Base-by-base conservation (phyloP, 2,797 vertebrate species). In the Characodon lateralis region DNA sequence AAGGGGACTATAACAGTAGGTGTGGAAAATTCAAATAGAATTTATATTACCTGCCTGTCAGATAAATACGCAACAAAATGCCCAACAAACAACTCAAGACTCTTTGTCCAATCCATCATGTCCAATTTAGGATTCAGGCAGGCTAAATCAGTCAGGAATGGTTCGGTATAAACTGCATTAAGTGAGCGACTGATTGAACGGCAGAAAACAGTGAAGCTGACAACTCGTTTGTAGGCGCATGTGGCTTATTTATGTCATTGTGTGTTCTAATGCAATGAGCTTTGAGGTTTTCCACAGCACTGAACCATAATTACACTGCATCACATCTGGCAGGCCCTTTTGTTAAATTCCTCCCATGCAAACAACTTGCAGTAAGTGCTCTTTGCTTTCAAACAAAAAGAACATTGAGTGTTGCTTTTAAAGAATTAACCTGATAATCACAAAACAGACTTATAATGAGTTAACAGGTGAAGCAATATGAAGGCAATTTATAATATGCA, bases 81-180 rank as follows among this genome's bases (percentile, higher is more conserved):
- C 53, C 53, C 65, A 46, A 65, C 75, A 46, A 51, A 59, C 14
- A 48, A 65, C 51, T 74, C 41, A 22, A 41, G 13, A 28, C n/a
- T 59, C n/a, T 59, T 59, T 59, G 58, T 59, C 58, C 58, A 28
- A 18, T 28, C 58, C n/a, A 85, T 90, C 83, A 87, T 61, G 80
- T 83, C 83, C 74, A 73, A 77, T 86, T 61, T 73, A 85, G 79
- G 76, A 80, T 79, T 83, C 61, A 83, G 70, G 65, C 61, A 66
- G 72, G 72, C 41, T 87, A 85, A 89, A 89, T 82, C 69, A 88
- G 82, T 84, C 65, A 73, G 83, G 79, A 88, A 83, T n/a, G 66
- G 78, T 77, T 87, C 41, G 59, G 81, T 70, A 72, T 85, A 86
- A 88, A 91, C 89, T 73, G 72, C 80, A 90, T 91, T 85, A 90